Percentiles rank a stretch among this genome's conserved stretches.
phyloP scores from a whole-genome alignment of 2,113 vertebrate genomes.

The Ceuthmochares aereus region DNA sequence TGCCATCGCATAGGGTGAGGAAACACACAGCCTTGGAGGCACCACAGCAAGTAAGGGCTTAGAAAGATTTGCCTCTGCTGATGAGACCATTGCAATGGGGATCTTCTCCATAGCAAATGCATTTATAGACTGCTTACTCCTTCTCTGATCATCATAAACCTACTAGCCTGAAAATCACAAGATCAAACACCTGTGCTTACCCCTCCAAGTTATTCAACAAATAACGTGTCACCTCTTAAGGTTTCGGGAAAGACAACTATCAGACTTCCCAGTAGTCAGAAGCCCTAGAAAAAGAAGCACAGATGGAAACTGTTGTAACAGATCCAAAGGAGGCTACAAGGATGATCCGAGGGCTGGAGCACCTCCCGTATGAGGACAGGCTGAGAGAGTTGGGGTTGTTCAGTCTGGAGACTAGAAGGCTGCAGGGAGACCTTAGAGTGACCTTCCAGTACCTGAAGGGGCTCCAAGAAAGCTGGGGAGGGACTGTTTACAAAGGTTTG shows the following conservation, averaged over 20 bases:
- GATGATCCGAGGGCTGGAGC: no score
- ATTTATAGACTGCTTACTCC: not conserved
- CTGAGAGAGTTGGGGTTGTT: no score
- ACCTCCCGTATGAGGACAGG: no score
- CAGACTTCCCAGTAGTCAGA: not conserved
- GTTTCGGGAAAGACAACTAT: not conserved
- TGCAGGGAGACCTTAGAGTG: no score
- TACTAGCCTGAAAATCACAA: not conserved
- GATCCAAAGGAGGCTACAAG: no score
- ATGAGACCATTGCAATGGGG: not conserved
- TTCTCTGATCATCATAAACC: not conserved
- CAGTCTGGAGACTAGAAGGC: no score
- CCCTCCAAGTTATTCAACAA: not conserved
- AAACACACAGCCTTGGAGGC: not conserved
- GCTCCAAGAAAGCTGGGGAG: no score
- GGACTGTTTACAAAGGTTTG: no score
- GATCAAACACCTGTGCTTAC: not conserved
- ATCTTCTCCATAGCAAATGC: not conserved
- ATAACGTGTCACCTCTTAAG: fast-evolving
- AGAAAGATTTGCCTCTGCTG: not conserved
- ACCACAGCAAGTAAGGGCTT: not conserved
- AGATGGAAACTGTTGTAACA: not conserved
- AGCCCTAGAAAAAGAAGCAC: not conserved
- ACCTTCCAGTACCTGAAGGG: no score
- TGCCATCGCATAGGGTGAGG: not conserved